Evolutionary conservation across 2,888 invertebrate species (phyloP).

Genomic region (Cataglyphis albicans): DNA sequence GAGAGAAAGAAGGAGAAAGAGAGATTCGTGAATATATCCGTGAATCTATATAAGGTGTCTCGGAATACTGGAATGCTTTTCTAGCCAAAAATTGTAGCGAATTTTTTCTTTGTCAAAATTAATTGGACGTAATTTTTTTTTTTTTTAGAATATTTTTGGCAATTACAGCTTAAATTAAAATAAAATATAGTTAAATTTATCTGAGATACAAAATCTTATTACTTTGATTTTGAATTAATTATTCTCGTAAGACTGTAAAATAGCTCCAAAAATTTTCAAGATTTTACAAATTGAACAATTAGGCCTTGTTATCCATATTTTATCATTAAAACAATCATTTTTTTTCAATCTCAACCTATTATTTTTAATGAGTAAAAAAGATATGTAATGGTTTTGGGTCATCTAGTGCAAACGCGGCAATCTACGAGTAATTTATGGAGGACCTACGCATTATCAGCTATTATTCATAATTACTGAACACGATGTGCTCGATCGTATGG

Average conservation of each 20-base stretch:
- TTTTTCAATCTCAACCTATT: background rate
- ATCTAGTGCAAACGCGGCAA: conserved; percentile 8
- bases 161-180: background rate
- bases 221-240: background rate
- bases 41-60: conserved; percentile 22
- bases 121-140: background rate
- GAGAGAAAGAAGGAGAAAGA: conserved; percentile 21
- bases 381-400: background rate
- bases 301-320: background rate
- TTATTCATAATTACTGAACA: conserved; percentile 48
- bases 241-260: background rate
- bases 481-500: conserved; percentile 31
- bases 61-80: background rate
- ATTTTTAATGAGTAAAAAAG: background rate
- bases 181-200: background rate
- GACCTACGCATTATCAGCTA: conserved; percentile 35
- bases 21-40: conserved; percentile 8
- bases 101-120: background rate
- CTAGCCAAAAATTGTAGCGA: background rate
- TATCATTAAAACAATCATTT: conserved; percentile 13
- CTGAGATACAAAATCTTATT: background rate
- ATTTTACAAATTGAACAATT: conserved; percentile 18
- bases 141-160: no score
- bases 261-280: background rate
- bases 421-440: conserved; percentile 17